Evolutionary conservation across 1,140 invertebrate species (phyloP).

Genomic region (Drosophila tropicalis): DNA sequence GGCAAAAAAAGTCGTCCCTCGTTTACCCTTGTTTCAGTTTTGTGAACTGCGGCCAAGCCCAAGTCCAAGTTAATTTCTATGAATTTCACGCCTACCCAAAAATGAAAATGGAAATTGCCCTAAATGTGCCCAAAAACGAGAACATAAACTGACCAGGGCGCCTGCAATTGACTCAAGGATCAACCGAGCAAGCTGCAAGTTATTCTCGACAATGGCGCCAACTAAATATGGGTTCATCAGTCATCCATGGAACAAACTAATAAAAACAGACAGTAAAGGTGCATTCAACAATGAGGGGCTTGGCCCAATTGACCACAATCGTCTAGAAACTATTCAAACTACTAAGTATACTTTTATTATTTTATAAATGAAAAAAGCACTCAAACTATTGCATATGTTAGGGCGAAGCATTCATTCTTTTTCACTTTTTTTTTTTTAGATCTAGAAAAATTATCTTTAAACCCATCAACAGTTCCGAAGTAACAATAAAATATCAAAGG

Average conservation of each 20-base stretch:
- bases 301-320: neutral
- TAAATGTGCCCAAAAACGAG: neutral
- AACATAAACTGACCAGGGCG: conserved; percentile 8
- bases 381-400: too few relatives aligned
- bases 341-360: too few relatives aligned
- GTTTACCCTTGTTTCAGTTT: conserved; percentile 17
- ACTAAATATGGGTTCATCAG: conserved; percentile 60
- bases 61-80: conserved; percentile 67
- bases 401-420: too few relatives aligned
- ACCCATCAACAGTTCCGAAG: too few relatives aligned
- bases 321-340: too few relatives aligned
- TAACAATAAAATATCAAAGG: too few relatives aligned
- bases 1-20: conserved; percentile 43
- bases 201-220: conserved; percentile 53
- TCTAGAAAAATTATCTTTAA: too few relatives aligned
- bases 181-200: conserved; percentile 30
- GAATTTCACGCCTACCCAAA: conserved; percentile 73
- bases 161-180: conserved; percentile 16
- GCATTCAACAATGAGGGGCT: neutral
- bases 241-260: conserved; percentile 17
- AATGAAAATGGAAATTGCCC: conserved; percentile 27
- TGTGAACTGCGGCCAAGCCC: conserved; percentile 25
- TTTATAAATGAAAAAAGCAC: too few relatives aligned
- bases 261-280: neutral
- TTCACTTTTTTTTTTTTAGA: too few relatives aligned